Percentiles rank a stretch among this genome's conserved stretches.
Conservation (phyloP, 2,113 vertebrate genomes). For the Agelaius phoeniceus region DNA sequence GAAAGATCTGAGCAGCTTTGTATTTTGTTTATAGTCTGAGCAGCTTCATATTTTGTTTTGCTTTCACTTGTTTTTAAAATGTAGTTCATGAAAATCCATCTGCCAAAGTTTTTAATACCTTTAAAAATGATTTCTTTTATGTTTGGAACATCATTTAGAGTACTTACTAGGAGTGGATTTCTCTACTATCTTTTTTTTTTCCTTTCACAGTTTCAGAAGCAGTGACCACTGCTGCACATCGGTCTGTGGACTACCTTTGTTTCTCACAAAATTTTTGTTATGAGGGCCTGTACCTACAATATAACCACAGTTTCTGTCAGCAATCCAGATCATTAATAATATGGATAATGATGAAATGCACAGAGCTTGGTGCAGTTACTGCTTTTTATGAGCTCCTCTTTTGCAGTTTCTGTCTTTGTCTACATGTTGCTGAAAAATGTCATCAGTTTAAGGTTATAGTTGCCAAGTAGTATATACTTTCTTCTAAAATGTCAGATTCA, state of each 20-base stretch:
- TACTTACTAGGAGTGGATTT: neutral
- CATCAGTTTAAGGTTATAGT: neutral
- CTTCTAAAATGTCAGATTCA: neutral
- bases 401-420: neutral
- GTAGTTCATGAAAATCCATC: neutral
- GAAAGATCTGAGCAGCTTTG: neutral
- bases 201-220: neutral
- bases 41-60: neutral
- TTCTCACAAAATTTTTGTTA: neutral
- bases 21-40: neutral
- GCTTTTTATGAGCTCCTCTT: neutral
- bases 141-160: neutral
- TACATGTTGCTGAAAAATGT: neutral
- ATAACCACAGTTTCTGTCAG: neutral
- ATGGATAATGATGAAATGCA: neutral
- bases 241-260: neutral
- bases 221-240: neutral
- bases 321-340: neutral
- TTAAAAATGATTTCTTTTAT: slow-evolving; percentile 12
- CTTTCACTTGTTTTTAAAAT: slow-evolving; percentile 28
- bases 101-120: neutral
- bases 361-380: neutral
- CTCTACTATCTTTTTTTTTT: neutral
- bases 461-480: neutral
- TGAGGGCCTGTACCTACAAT: neutral